Base-by-base conservation (phyloP, 2,113 vertebrate species). In the Rostratula benghalensis region DNA sequence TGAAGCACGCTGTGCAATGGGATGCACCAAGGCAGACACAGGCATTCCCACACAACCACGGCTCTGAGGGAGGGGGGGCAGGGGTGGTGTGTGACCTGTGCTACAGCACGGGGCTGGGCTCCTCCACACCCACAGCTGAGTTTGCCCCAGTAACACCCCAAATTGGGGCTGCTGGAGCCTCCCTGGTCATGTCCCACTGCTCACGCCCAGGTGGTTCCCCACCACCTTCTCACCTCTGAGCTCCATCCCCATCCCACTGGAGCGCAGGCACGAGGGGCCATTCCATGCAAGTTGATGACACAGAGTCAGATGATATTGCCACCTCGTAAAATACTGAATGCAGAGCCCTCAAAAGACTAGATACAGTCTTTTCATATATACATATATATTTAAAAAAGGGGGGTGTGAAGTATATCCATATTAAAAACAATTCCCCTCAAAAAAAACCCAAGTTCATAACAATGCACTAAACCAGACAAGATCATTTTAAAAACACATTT, bases 1-100 rank as follows among this genome's bases (percentile, higher is more conserved):
- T 31, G 41, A 63, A 78, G 60, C 0, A 8, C 3, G 0, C 37
- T 1, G 13, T 27, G 60, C 65, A 31, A 53, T 1, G 14, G 65
- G 56, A 63, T 1, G 5, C 61, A 21, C 2, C 6, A 37, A 78
- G 3, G 19, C 60, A 41, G 18, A 8, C 0, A 0, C 0, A 33
- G 33, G 12, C 4, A 14, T 43, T 82, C 13, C 61, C 56, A 75
- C 60, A 27, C 37, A 18, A 5, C 16, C 10, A 3, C 0, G 2
- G 74, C 39, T 6, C 30, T 0, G 1, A 56, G 51, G 64, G 37
- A 33, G 6, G 14, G 18, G 68, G 54, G 11, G 39, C 39, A 11
- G 39, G 51, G 18, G 43, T 17, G 43, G 0, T 5, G 18, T 3
- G 20, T 8, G 14, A 17, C 48, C 63, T 35, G 27, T 25, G n/a